Conservation (phyloP, 2,113 vertebrate species). For the Aegypius monachus region DNA sequence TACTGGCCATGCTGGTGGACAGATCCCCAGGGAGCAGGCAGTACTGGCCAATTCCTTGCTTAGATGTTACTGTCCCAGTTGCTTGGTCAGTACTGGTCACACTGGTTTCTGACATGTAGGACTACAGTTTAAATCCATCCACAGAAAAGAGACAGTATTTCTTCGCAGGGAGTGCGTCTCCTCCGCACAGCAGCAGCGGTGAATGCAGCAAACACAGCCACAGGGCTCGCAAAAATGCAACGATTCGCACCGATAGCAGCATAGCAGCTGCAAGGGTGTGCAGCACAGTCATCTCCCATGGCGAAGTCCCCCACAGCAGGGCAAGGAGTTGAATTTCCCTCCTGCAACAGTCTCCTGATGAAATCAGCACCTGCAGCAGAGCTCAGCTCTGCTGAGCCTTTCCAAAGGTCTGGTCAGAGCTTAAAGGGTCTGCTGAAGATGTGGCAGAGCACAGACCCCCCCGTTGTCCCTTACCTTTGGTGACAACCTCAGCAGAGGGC, state of each 20-base stretch:
- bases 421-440: not conserved
- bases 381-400: not conserved
- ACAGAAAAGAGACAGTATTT: rapidly evolving
- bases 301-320: rapidly evolving
- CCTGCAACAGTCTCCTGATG: not conserved
- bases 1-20: not conserved
- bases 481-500: not conserved
- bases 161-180: rapidly evolving
- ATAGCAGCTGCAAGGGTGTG: rapidly evolving
- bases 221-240: rapidly evolving
- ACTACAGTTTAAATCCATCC: not conserved
- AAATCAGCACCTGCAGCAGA: not conserved
- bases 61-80: not conserved
- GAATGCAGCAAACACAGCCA: not conserved
- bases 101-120: rapidly evolving
- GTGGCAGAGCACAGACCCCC: rapidly evolving
- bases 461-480: not conserved
- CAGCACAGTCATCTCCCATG: rapidly evolving
- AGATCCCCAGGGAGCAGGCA: rapidly evolving
- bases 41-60: rapidly evolving
- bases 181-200: rapidly evolving
- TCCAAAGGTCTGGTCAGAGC: rapidly evolving
- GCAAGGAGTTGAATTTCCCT: not conserved
- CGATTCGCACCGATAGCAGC: rapidly evolving
- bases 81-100: not conserved